Evolutionary conservation across 2,113 vertebrate genomes (phyloP).

Genomic region (Periophthalmus modestus): DNA sequence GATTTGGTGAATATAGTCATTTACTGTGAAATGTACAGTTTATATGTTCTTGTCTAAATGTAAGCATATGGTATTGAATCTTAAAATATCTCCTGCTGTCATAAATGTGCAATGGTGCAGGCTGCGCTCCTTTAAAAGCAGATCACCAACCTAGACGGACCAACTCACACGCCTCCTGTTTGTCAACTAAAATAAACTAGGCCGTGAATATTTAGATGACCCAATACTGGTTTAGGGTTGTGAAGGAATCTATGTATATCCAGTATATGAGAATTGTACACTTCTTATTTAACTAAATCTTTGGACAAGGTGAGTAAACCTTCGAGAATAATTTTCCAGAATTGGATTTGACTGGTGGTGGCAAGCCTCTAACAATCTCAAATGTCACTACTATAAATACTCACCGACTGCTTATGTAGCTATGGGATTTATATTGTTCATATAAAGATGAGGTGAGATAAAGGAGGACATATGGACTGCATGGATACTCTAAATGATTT

Average conservation of each 20-base stretch:
- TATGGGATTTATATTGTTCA: slow-evolving; percentile 37
- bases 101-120: neutral
- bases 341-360: slow-evolving; percentile 15
- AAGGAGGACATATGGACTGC: neutral
- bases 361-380: slow-evolving; percentile 33
- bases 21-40: neutral
- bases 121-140: neutral
- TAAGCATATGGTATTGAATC: neutral
- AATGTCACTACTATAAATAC: slow-evolving; percentile 64
- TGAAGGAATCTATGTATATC: neutral
- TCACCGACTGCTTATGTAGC: slow-evolving; percentile 3
- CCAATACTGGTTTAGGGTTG: neutral
- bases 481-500: too few species aligned
- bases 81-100: neutral
- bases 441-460: neutral
- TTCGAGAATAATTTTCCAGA: slow-evolving; percentile 28
- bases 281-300: neutral
- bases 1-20: neutral
- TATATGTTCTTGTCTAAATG: neutral
- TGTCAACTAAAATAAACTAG: neutral
- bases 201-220: neutral
- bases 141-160: neutral
- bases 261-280: neutral
- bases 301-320: neutral
- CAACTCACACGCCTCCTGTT: neutral